These are phyloP conservation scores for Coccyzus lansbergi DNA, from an alignment of 2,797 vertebrate genomes.

Conservation along the genomic window DNA sequence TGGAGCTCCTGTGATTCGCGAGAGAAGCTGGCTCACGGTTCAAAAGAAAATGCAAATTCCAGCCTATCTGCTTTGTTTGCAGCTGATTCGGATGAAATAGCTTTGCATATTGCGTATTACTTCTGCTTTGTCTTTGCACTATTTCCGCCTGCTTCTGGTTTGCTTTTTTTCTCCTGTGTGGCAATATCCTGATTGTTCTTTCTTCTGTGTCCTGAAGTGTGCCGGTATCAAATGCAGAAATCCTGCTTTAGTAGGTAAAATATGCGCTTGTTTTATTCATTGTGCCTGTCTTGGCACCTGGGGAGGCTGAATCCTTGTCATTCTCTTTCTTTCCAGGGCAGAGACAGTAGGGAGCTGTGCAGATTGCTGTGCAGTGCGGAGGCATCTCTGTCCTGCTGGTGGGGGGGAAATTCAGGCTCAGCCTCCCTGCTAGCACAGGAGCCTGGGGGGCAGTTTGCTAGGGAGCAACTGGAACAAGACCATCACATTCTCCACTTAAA, in stretches of 20 bases:
- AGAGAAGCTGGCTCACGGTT: slow-evolving; percentile 10
- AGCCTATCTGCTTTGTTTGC: slow-evolving; percentile 12
- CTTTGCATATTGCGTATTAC: neutral
- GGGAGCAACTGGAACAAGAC: neutral
- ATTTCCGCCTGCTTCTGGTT: neutral
- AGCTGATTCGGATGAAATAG: neutral
- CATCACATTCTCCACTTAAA: neutral
- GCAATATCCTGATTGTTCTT: accelerated
- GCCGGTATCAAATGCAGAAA: neutral
- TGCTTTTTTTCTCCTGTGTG: neutral
- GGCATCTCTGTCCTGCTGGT: neutral
- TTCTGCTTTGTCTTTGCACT: neutral
- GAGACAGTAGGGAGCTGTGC: neutral
- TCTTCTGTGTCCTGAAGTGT: neutral
- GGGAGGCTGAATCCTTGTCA: neutral
- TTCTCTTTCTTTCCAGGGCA: neutral
- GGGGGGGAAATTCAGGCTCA: neutral
- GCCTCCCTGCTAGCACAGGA: neutral
- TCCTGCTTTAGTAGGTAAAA: neutral
- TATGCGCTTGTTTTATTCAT: neutral
- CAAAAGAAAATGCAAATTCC: slow-evolving; percentile 28
- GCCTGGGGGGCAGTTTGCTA: neutral
- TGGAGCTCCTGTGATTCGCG: neutral
- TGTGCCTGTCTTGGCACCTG: neutral
- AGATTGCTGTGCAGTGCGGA: neutral